Conservation (phyloP, 2,888 invertebrate species). For the Formica aserva region DNA sequence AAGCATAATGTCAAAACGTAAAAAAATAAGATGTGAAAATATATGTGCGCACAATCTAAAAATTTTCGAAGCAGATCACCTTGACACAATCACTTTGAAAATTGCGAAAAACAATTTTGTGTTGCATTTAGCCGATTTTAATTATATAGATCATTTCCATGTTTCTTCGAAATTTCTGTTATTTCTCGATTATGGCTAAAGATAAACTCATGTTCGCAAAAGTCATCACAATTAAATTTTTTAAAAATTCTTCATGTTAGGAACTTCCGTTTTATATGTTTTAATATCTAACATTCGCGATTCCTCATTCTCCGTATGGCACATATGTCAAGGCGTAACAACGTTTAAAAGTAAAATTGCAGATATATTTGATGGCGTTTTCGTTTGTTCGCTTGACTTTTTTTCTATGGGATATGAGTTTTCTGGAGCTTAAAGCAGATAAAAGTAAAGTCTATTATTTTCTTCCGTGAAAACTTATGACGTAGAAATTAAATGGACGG, state of each 20-base stretch:
- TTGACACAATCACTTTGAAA: not conserved
- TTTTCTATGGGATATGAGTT: not conserved
- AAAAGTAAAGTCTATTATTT: not conserved
- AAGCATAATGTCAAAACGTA: not conserved
- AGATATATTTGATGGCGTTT: not conserved
- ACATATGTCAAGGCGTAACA: conserved; percentile 23
- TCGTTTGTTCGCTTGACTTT: not conserved
- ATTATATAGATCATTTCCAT: not conserved
- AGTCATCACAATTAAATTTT: conserved; percentile 3
- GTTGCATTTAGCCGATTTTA: not conserved
- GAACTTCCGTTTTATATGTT: conserved; percentile 8
- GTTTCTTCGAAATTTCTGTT: not conserved
- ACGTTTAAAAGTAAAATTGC: conserved; percentile 2
- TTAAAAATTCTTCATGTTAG: not conserved
- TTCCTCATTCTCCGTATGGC: not conserved
- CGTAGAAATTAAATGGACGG: conserved; percentile 80
- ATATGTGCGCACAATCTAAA: not conserved
- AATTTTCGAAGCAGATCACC: not conserved
- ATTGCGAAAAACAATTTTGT: not conserved
- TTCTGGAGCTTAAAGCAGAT: not conserved
- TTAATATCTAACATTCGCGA: not conserved
- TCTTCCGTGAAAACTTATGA: conserved; percentile 17
- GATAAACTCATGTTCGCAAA: not conserved
- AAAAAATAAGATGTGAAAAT: not conserved
- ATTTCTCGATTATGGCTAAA: not conserved